Percentiles rank a stretch among this genome's conserved stretches.
phyloP scores from a whole-genome alignment of 2,888 invertebrate genomes.

The Cryptophagus acutangulus region DNA sequence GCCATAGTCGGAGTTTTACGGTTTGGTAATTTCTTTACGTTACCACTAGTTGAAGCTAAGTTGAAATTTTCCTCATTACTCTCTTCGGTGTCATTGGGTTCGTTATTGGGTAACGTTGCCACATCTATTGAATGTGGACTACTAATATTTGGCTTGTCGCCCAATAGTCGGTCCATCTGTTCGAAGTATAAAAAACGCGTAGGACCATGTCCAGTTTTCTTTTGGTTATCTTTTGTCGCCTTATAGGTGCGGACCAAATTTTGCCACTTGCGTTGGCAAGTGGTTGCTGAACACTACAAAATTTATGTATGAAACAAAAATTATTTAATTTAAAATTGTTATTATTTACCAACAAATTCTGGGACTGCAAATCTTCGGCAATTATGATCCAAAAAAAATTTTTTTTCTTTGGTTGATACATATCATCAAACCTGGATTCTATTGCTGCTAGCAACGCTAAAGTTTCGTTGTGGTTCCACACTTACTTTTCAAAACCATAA shows the following conservation, averaged over 20 bases:
- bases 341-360: not conserved
- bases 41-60: too few species aligned
- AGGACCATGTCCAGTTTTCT: conserved; percentile 15
- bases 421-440: not conserved
- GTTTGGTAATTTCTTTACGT: too few species aligned
- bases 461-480: too few species aligned
- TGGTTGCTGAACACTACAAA: not conserved
- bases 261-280: conserved; percentile 8
- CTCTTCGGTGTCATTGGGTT: too few species aligned
- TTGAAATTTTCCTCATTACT: too few species aligned
- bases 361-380: not conserved
- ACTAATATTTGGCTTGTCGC: conserved; percentile 11
- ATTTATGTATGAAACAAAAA: not conserved
- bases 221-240: conserved; percentile 12
- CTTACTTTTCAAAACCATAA: too few species aligned
- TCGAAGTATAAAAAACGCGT: conserved; percentile 13
- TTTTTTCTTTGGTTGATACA: conserved; percentile 1
- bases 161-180: conserved; percentile 12
- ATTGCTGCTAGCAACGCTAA: not conserved
- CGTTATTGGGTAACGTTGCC: too few species aligned
- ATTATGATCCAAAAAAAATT: not conserved
- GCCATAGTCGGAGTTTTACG: too few species aligned
- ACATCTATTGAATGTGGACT: conserved; percentile 19
- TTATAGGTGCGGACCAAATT: conserved; percentile 11
- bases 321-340: not conserved